phyloP scores from a whole-genome alignment of 30 jellyfish, hydroid and myxozoan genomes.

The Aurelia sp. region DNA sequence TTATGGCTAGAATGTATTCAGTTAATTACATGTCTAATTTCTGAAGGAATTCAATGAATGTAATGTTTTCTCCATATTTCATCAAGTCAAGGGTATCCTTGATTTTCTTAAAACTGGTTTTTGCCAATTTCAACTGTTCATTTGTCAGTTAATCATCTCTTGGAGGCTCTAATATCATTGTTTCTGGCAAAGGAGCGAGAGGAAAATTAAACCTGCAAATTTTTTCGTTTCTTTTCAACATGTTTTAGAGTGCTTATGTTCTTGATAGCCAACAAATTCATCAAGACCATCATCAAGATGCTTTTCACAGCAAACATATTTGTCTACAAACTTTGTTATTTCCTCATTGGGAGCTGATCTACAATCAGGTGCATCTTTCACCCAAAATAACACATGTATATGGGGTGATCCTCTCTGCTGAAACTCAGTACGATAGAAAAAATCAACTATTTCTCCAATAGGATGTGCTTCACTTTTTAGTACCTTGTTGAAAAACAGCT shows the following conservation, averaged over 20 bases:
- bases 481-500: background rate
- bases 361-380: slow-evolving; percentile 23
- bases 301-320: slow-evolving; percentile 13
- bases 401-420: slow-evolving; percentile 61
- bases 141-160: background rate
- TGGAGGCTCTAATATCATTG: slow-evolving; percentile 19
- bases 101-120: background rate
- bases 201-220: slow-evolving; percentile 52
- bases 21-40: background rate
- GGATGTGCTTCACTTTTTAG: slow-evolving; percentile 24
- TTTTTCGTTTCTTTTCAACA: slow-evolving; percentile 32
- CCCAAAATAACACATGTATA: slow-evolving; percentile 42
- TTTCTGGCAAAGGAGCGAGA: slow-evolving; percentile 29
- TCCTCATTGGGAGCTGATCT: slow-evolving; percentile 4
- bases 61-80: slow-evolving; percentile 29
- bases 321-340: slow-evolving; percentile 20
- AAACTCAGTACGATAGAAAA: slow-evolving; percentile 21
- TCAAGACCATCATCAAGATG: background rate
- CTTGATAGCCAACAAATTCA: slow-evolving; percentile 29
- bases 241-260: slow-evolving; percentile 65
- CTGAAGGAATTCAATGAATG: slow-evolving; percentile 7
- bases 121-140: background rate
- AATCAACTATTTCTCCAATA: slow-evolving; percentile 5
- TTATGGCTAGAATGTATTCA: background rate
- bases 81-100: slow-evolving; percentile 1